Conservation (phyloP, 2,113 vertebrate species). For the Phoenicopterus ruber region DNA sequence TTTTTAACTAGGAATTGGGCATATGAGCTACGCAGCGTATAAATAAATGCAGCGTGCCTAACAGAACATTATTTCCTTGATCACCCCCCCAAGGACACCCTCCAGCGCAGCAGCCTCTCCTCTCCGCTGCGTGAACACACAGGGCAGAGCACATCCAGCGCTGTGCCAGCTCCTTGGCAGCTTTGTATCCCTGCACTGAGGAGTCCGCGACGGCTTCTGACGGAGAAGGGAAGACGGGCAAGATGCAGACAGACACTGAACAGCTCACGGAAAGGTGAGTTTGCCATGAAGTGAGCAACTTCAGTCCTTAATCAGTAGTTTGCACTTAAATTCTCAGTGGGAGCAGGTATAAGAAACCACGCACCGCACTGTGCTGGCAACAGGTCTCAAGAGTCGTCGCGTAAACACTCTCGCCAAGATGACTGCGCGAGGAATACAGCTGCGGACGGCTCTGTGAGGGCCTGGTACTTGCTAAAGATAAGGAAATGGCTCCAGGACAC, state of each 20-base stretch:
- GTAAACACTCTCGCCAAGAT: not conserved
- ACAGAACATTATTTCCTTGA: not conserved
- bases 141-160: not conserved
- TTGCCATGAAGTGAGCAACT: not conserved
- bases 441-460: not conserved
- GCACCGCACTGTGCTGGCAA: not conserved
- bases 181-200: not conserved
- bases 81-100: not conserved
- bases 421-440: not conserved
- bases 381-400: fast-evolving
- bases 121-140: not conserved
- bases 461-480: not conserved
- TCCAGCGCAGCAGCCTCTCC: not conserved
- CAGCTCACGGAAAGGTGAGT: not conserved
- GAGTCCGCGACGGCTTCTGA: not conserved
- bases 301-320: not conserved
- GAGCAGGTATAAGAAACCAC: not conserved
- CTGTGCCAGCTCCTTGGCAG: not conserved
- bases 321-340: not conserved
- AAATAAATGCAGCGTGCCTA: not conserved
- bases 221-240: not conserved
- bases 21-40: not conserved
- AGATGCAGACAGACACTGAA: not conserved
- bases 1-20: not conserved
- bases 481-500: not conserved